These are phyloP conservation scores for Stylophora pistillata DNA, from an alignment of 64 coral and sea anemone genomes.

Conservation along the genomic window DNA sequence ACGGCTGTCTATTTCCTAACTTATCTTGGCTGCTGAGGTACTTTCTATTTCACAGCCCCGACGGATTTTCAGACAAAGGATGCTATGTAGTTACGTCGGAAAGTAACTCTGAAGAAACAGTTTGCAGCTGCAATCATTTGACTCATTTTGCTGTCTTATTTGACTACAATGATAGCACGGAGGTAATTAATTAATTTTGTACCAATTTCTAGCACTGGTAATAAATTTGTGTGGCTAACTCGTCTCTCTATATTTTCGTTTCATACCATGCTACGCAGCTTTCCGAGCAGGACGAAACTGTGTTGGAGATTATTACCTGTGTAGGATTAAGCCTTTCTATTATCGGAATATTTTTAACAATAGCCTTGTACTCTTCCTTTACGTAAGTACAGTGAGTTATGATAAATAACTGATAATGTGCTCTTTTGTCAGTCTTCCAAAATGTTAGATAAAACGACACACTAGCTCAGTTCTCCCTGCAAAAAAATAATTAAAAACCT, in stretches of 20 bases:
- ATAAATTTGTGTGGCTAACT: too few species aligned
- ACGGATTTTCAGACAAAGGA: conserved; percentile 30
- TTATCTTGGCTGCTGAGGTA: too few species aligned
- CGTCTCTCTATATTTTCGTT: too few species aligned
- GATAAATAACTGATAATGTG: background rate
- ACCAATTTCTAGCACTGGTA: too few species aligned
- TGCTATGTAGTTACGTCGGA: background rate
- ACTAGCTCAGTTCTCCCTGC: too few species aligned
- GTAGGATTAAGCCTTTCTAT: conserved; percentile 29
- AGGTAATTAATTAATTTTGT: background rate
- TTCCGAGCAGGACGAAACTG: conserved; percentile 2
- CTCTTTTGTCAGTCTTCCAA: background rate
- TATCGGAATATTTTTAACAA: conserved; percentile 30
- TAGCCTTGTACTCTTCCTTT: conserved; percentile 2
- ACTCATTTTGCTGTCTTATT: conserved; percentile 63
- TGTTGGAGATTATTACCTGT: conserved; percentile 23
- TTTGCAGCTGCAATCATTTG: conserved; percentile 63
- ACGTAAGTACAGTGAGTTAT: conserved; percentile 10
- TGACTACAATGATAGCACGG: too few species aligned
- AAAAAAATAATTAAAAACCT: too few species aligned
- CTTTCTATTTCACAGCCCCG: background rate
- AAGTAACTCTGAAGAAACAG: background rate
- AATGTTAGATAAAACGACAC: too few species aligned
- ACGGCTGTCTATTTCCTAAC: too few species aligned
- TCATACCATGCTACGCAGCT: background rate